Percentiles rank a stretch among this genome's conserved stretches.
phyloP scores from a whole-genome alignment of 2,888 invertebrate genomes.

The Baccha elongata region DNA sequence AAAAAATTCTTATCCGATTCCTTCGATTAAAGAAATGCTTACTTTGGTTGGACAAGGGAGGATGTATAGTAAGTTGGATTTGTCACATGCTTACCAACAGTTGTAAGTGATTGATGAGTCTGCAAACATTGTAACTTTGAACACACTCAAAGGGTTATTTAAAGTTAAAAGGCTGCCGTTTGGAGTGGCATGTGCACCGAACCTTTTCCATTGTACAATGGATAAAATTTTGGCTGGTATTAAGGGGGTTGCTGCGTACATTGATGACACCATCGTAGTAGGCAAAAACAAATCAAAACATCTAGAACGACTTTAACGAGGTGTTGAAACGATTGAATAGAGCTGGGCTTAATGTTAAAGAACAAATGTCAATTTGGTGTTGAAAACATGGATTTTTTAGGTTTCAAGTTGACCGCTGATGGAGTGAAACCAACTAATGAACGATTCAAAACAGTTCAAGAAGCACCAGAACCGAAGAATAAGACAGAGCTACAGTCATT shows the following conservation, averaged over 20 bases:
- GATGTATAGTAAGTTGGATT: slow-evolving; percentile 6
- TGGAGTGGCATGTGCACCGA: slow-evolving; percentile 15
- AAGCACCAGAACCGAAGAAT: slow-evolving; percentile 3
- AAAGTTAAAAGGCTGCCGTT: not conserved
- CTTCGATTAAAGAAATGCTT: slow-evolving; percentile 5
- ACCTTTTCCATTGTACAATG: slow-evolving; percentile 8
- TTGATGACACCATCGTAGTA: slow-evolving; percentile 1
- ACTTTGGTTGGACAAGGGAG: not conserved
- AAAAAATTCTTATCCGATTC: slow-evolving; percentile 10
- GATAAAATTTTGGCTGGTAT: slow-evolving; percentile 8
- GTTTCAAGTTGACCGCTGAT: slow-evolving; percentile 10
- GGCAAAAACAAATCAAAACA: too few relatives aligned
- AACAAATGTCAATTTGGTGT: too few relatives aligned
- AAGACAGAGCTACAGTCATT: not conserved
- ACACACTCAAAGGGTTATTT: not conserved
- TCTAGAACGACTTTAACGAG: too few relatives aligned
- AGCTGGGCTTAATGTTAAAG: too few relatives aligned
- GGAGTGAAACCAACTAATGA: slow-evolving; percentile 14
- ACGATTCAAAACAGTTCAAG: slow-evolving; percentile 1
- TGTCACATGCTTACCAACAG: slow-evolving; percentile 26
- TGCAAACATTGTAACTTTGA: not conserved
- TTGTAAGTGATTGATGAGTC: not conserved
- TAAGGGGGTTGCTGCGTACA: not conserved
- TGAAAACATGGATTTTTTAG: not conserved
- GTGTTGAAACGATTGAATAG: too few relatives aligned